Percentiles rank a stretch among this genome's conserved stretches.
Conservation (phyloP, 2,888 invertebrate genomes). For the Parelbella ahira region DNA sequence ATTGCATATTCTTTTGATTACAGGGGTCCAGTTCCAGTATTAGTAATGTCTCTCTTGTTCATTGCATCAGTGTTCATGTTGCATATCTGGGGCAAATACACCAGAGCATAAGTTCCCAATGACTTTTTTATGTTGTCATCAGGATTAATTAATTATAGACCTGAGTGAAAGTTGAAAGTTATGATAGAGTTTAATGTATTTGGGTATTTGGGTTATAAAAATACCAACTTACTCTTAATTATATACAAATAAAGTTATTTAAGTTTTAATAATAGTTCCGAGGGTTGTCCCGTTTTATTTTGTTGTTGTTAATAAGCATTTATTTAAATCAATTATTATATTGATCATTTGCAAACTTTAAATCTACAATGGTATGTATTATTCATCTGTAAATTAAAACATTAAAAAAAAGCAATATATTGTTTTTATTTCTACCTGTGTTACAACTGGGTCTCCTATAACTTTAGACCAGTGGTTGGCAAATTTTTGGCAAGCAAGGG, state of each 20-base stretch:
- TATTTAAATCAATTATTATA: too few species aligned
- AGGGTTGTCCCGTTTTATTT: slow-evolving; percentile 20
- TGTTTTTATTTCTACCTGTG: too few species aligned
- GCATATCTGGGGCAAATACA: slow-evolving; percentile 99
- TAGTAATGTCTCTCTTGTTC: slow-evolving; percentile 99
- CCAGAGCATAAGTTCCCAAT: slow-evolving; percentile 84
- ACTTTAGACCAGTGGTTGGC: slow-evolving; percentile 13
- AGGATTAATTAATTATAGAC: too few species aligned
- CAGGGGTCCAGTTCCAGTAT: slow-evolving; percentile 99
- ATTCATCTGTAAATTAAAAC: too few species aligned
- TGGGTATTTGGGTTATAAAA: slow-evolving; percentile 35
- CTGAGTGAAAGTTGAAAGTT: slow-evolving; percentile 32
- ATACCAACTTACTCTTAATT: slow-evolving; percentile 53
- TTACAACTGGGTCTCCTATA: too few species aligned
- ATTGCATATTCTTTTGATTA: slow-evolving; percentile 55
- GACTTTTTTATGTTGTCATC: too few species aligned
- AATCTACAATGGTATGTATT: too few species aligned
- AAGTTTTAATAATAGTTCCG: slow-evolving; percentile 24
- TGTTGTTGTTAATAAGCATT: slow-evolving; percentile 17
- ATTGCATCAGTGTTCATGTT: slow-evolving; percentile 99
- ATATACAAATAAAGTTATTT: slow-evolving; percentile 36
- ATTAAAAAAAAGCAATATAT: too few species aligned
- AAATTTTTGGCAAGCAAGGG: slow-evolving; percentile 15
- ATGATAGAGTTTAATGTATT: slow-evolving; percentile 28
- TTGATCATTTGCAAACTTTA: too few species aligned